A percentile compares a stretch with the other conserved stretches of the same genome.
Evolutionary conservation across 2,797 vertebrate species (phyloP).

Genomic region (Etheostoma perlongum): DNA sequence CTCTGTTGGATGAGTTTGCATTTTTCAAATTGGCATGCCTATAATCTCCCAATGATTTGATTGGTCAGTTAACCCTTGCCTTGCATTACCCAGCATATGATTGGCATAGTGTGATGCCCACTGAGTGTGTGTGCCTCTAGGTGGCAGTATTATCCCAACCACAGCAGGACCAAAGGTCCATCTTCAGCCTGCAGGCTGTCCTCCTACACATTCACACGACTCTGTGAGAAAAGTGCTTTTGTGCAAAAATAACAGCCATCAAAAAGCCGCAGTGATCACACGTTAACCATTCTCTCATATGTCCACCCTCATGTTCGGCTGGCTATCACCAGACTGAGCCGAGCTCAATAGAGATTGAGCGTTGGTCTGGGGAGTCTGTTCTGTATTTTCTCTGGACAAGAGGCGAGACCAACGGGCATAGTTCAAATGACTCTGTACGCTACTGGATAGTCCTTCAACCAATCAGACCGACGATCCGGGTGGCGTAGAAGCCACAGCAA

Average conservation of each 20-base stretch:
- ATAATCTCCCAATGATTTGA: not conserved
- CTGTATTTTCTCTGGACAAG: no score
- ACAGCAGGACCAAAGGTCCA: slow-evolving; percentile 32
- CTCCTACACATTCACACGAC: not conserved
- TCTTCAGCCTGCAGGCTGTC: not conserved
- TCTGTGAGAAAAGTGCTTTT: not conserved
- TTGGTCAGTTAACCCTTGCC: not conserved
- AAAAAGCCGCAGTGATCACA: not conserved
- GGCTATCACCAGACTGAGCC: no score
- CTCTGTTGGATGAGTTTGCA: no score
- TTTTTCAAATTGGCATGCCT: not conserved
- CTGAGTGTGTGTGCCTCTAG: slow-evolving; percentile 37
- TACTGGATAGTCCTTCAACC: no score
- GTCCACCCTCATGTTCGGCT: not conserved
- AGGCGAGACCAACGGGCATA: no score
- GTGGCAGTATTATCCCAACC: slow-evolving; percentile 62
- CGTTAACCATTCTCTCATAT: not conserved
- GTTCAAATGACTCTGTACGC: no score
- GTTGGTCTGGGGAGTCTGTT: no score
- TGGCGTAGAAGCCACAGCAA: no score
- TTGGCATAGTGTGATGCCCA: not conserved
- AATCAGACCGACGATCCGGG: no score
- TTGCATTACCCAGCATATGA: not conserved
- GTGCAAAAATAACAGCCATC: not conserved
- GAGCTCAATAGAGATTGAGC: no score